Conservation (phyloP, 2,888 invertebrate genomes). For the Trisateles emortualis region DNA sequence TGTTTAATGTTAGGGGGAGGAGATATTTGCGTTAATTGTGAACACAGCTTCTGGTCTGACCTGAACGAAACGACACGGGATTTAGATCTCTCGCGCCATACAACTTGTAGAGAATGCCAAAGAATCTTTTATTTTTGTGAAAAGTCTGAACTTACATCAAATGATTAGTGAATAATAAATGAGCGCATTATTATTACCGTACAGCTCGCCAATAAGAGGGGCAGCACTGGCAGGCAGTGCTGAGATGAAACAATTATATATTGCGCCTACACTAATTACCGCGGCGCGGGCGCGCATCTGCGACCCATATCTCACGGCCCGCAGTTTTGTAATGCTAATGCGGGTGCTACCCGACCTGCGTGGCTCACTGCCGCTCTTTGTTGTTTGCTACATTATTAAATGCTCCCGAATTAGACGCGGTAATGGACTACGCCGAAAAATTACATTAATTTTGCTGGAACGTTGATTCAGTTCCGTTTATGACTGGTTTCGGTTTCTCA, state of each 20-base stretch:
- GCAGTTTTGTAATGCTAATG: conserved; percentile 79
- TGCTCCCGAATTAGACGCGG: conserved; percentile 42
- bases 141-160: background rate
- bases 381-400: conserved; percentile 59
- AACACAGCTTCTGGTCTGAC: conserved; percentile 27
- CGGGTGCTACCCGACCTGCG: conserved; percentile 59
- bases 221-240: conserved; percentile 46
- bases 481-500: background rate
- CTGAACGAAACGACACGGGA: background rate
- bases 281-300: conserved; percentile 71
- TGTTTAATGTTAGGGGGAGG: conserved; percentile 60
- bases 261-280: conserved; percentile 78
- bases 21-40: conserved; percentile 35
- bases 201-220: conserved; percentile 14
- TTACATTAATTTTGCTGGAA: conserved; percentile 14
- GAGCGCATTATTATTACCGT: conserved; percentile 25
- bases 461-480: conserved; percentile 5
- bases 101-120: no score
- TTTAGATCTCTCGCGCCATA: background rate
- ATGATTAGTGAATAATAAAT: conserved; percentile 7
- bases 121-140: background rate
- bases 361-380: conserved; percentile 49
- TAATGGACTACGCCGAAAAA: conserved; percentile 28
- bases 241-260: conserved; percentile 79
- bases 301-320: conserved; percentile 84